Percentiles rank a stretch among this genome's conserved stretches.
Evolutionary conservation across 2,113 vertebrate genomes (phyloP).

Genomic region (Etheostoma spectabile): DNA sequence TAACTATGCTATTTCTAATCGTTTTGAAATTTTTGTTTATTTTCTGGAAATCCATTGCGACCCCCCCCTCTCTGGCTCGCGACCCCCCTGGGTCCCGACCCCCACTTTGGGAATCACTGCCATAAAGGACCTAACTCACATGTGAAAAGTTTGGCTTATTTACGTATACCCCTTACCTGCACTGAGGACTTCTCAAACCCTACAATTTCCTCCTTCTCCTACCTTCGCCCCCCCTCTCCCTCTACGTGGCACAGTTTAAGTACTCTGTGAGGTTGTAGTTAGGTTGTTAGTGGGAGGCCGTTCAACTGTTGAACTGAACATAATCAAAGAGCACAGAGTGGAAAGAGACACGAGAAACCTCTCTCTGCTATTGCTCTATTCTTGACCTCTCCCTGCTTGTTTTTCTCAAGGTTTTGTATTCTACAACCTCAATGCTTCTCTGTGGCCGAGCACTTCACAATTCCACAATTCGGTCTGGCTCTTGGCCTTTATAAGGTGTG

Average conservation of each 20-base stretch:
- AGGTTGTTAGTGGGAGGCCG: conserved; percentile 60
- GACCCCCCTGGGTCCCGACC: too few species aligned
- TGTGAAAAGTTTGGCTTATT: conserved; percentile 34
- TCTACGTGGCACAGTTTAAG: conserved; percentile 64
- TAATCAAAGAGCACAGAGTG: conserved; percentile 62
- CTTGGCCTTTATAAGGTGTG: conserved; percentile 15
- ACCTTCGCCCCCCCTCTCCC: conserved; percentile 21
- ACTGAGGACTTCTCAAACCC: conserved; percentile 38
- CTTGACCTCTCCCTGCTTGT: conserved; percentile 23
- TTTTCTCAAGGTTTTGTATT: conserved; percentile 37
- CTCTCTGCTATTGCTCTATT: conserved; percentile 36
- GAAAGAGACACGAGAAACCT: conserved; percentile 15
- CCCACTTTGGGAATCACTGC: too few species aligned
- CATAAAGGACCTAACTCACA: conserved; percentile 4
- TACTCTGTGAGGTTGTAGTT: conserved; percentile 62
- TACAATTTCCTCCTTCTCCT: conserved; percentile 49
- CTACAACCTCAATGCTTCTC: conserved; percentile 38
- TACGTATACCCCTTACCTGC: conserved; percentile 34
- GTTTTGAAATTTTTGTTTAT: too few species aligned
- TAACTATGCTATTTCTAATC: too few species aligned
- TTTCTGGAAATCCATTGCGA: too few species aligned
- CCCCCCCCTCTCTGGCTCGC: too few species aligned
- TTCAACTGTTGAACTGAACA: conserved; percentile 61
- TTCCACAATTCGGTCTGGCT: conserved; percentile 14
- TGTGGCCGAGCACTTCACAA: conserved; percentile 4